A percentile compares a stretch with the other conserved stretches of the same genome.
Conservation (phyloP, 2,797 vertebrate genomes). For the Enteromius fasciolatus region DNA sequence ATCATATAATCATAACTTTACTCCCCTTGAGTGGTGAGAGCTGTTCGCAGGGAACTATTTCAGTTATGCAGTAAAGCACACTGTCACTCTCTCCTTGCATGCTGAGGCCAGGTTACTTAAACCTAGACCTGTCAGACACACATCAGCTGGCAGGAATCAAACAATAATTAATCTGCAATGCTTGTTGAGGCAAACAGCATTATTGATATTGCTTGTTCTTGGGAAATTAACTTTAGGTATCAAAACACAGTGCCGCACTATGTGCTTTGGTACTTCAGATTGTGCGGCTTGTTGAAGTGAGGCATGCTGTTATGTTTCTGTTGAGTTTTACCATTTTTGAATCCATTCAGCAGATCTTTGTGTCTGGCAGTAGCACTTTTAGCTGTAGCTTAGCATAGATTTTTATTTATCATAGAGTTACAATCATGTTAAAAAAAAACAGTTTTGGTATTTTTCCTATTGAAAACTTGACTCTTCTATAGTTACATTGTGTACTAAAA, state of each 20-base stretch:
- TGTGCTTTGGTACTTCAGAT: neutral
- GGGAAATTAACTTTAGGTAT: neutral
- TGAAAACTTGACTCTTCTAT: too few species aligned
- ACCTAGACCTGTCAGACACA: slow-evolving; percentile 49
- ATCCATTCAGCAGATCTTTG: too few species aligned
- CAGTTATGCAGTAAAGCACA: slow-evolving; percentile 74
- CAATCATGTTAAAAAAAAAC: too few species aligned
- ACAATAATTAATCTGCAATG: neutral
- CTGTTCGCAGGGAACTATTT: slow-evolving; percentile 69
- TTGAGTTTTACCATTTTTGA: too few species aligned
- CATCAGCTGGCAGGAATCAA: slow-evolving; percentile 9
- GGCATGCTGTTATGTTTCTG: neutral
- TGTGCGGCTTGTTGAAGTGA: neutral
- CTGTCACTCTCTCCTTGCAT: slow-evolving; percentile 63
- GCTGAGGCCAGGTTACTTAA: slow-evolving; percentile 66
- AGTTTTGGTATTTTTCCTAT: too few species aligned
- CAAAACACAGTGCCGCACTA: too few species aligned
- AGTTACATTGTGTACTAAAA: too few species aligned
- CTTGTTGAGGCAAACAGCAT: neutral
- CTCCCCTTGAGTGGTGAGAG: slow-evolving; percentile 46
- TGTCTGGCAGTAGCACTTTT: too few species aligned
- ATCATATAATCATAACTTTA: slow-evolving; percentile 61
- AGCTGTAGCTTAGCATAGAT: too few species aligned
- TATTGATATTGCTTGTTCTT: neutral
- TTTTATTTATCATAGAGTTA: too few species aligned